A percentile compares a stretch with the other conserved stretches of the same genome.
Evolutionary conservation across 2,113 vertebrate genomes (phyloP).

Genomic region (Panthera leo): DNA sequence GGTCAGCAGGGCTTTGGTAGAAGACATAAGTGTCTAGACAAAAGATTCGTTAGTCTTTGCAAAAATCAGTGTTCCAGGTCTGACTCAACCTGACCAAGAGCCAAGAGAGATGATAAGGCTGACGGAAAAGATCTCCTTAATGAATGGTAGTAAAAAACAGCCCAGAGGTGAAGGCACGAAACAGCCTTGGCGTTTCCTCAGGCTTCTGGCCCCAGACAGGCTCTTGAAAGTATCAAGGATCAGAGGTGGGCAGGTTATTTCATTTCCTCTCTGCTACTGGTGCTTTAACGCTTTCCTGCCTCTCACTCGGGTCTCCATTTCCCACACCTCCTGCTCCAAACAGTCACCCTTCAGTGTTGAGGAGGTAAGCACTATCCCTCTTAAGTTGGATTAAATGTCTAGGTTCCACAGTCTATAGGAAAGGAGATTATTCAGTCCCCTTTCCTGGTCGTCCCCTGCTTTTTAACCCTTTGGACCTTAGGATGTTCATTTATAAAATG

Average conservation of each 20-base stretch:
- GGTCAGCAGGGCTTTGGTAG: conserved; percentile 61
- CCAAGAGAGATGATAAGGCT: conserved; percentile 69
- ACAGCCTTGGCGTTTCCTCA: conserved; percentile 8
- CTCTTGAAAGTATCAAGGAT: conserved; percentile 46
- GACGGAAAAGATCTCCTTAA: conserved; percentile 59
- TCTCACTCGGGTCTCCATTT: neutral
- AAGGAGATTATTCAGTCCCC: neutral
- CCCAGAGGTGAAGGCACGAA: conserved; percentile 50
- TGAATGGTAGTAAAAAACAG: conserved; percentile 52
- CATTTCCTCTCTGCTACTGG: conserved; percentile 40
- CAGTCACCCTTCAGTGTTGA: neutral
- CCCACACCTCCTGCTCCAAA: neutral
- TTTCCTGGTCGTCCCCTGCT: neutral
- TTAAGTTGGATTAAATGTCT: neutral
- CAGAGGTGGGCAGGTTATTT: conserved; percentile 25
- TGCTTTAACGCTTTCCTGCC: conserved; percentile 27
- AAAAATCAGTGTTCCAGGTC: conserved; percentile 67
- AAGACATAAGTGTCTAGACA: conserved; percentile 73
- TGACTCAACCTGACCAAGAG: conserved; percentile 67
- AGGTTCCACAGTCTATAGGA: neutral
- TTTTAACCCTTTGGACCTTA: neutral
- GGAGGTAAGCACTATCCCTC: neutral
- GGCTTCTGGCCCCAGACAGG: conserved; percentile 32
- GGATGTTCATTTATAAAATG: conserved; percentile 19
- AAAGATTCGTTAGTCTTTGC: conserved; percentile 69